phyloP scores from a whole-genome alignment of 2,113 vertebrate species.

The Bubo bubo region DNA sequence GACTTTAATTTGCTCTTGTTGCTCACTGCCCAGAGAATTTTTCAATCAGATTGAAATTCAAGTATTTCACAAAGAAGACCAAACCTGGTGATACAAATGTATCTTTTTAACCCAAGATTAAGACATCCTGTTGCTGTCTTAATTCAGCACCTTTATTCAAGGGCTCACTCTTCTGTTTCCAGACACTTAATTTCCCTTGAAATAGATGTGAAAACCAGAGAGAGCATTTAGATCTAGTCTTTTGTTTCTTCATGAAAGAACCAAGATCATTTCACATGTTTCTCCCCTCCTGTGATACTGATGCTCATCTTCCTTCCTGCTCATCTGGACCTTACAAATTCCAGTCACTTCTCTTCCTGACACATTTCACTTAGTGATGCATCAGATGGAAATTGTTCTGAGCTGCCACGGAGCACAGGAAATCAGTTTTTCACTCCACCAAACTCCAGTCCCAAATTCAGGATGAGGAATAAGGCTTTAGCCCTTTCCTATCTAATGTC shows the following conservation, averaged over 20 bases:
- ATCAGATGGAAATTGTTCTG: not conserved
- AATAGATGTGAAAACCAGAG: constrained; percentile 4
- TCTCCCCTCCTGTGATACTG: not conserved
- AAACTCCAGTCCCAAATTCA: not conserved
- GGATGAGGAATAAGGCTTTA: not conserved
- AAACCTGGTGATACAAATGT: not conserved
- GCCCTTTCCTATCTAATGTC: not conserved
- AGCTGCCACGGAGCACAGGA: not conserved
- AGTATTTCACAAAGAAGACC: not conserved
- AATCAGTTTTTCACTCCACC: constrained; percentile 11
- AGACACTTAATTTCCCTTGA: not conserved
- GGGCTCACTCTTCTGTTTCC: not conserved
- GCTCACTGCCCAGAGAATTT: not conserved
- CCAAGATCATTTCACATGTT: rapidly evolving
- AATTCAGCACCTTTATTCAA: not conserved
- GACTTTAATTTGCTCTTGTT: not conserved
- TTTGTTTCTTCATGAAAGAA: not conserved
- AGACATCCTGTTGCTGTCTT: not conserved
- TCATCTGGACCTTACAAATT: not conserved
- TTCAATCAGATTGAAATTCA: not conserved
- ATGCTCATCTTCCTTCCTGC: constrained; percentile 49
- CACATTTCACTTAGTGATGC: not conserved
- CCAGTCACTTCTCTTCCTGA: not conserved
- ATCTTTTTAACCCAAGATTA: not conserved
- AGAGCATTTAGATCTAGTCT: not conserved